A percentile compares a stretch with the other conserved stretches of the same genome.
Conservation (phyloP, 2,113 vertebrate species). For the Phyllostomus hastatus region DNA sequence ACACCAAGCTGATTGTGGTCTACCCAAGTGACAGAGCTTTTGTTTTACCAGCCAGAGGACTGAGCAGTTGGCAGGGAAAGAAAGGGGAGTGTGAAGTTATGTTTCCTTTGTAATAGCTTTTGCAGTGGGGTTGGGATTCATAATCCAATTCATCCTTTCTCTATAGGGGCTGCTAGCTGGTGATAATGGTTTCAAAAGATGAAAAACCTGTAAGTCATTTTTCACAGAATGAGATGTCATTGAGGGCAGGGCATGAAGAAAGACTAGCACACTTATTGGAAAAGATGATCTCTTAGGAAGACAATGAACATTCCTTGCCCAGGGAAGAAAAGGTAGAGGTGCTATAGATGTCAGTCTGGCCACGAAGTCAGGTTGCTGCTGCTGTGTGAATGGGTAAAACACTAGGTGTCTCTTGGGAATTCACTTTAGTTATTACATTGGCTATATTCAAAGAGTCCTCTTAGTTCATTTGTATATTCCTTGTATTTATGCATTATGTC, state of each 20-base stretch:
- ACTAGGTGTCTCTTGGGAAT: slow-evolving; percentile 39
- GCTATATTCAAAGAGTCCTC: slow-evolving; percentile 18
- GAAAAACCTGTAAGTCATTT: slow-evolving; percentile 74
- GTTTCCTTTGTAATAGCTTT: slow-evolving; percentile 54
- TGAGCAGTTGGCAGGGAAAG: neutral
- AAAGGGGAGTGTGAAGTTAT: neutral
- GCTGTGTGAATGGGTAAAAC: neutral
- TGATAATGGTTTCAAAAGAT: slow-evolving; percentile 74
- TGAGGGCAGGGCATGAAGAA: slow-evolving; percentile 58
- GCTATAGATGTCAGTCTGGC: neutral
- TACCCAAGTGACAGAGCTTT: neutral
- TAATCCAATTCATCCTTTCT: slow-evolving; percentile 65
- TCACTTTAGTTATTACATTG: neutral
- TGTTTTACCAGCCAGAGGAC: neutral
- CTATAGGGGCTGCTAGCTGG: slow-evolving; percentile 44
- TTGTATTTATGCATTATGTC: neutral
- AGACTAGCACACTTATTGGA: slow-evolving; percentile 64
- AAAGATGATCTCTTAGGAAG: slow-evolving; percentile 64
- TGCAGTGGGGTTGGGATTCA: slow-evolving; percentile 49
- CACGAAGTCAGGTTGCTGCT: neutral
- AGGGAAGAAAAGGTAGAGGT: neutral
- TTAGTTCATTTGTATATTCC: slow-evolving; percentile 14
- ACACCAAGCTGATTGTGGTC: neutral
- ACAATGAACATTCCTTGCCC: slow-evolving; percentile 58
- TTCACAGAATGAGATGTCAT: slow-evolving; percentile 67